Conservation (phyloP, 1,140 invertebrate species). For the Mamestra configurata region DNA sequence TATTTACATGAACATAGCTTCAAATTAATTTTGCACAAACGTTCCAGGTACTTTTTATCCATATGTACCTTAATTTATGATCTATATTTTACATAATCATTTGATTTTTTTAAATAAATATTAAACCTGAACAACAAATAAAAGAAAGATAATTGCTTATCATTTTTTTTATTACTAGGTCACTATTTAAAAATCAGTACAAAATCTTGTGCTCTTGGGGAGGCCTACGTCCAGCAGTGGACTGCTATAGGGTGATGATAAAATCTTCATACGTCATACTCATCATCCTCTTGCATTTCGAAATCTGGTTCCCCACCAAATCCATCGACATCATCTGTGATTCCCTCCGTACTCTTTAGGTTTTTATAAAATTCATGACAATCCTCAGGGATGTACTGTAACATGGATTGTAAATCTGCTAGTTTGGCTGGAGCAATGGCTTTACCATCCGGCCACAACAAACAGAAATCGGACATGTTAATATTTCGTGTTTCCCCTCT, state of each 20-base stretch:
- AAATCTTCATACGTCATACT: no score
- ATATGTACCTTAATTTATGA: constrained; percentile 7
- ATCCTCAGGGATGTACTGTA: constrained; percentile 1
- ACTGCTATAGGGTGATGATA: no score
- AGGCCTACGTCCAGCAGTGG: no score
- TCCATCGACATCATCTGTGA: constrained; percentile 10
- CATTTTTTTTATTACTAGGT: no score
- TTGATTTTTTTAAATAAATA: neutral
- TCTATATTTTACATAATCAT: constrained; percentile 8
- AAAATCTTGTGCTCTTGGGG: no score
- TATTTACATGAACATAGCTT: constrained; percentile 3
- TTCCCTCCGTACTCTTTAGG: neutral
- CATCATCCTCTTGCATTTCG: no score
- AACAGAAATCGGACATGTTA: neutral
- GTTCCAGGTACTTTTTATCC: constrained; percentile 2
- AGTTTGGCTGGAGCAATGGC: constrained; percentile 6
- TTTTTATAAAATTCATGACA: constrained; percentile 18
- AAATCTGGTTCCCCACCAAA: no score
- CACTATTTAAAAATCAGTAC: no score
- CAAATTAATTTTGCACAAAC: constrained; percentile 5
- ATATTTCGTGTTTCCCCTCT: neutral
- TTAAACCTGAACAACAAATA: constrained; percentile 17
- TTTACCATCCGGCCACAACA: constrained; percentile 25
- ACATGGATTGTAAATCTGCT: neutral
- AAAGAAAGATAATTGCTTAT: neutral